Evolutionary conservation across 2,113 vertebrate species (phyloP).

Genomic region (Hydrolagus affinis): DNA sequence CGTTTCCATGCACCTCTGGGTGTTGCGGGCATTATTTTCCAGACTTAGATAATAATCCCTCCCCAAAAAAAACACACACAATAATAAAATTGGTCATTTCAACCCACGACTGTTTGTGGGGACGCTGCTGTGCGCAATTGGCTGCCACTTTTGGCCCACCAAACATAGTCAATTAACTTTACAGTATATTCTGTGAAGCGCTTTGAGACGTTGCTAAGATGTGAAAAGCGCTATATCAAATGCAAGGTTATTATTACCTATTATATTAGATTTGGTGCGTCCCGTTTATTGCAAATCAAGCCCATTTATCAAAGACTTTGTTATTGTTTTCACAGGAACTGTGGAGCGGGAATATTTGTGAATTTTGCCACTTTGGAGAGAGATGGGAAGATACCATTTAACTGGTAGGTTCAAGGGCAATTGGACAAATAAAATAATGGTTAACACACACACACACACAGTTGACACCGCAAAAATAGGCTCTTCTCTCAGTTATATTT

Average conservation of each 20-base stretch:
- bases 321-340: constrained; percentile 62
- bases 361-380: constrained; percentile 91
- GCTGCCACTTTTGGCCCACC: too few species aligned
- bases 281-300: background rate
- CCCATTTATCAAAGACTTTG: background rate
- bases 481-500: background rate
- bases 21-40: background rate
- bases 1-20: background rate
- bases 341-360: constrained; percentile 87
- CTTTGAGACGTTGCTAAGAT: too few species aligned
- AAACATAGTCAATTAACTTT: too few species aligned
- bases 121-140: too few species aligned
- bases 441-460: constrained; percentile 17
- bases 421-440: background rate
- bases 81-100: too few species aligned
- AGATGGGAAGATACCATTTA: constrained; percentile 90
- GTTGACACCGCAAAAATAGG: background rate
- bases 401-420: constrained; percentile 64
- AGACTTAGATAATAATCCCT: too few species aligned
- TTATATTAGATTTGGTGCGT: background rate
- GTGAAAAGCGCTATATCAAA: too few species aligned
- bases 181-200: too few species aligned
- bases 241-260: too few species aligned
- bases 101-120: too few species aligned
- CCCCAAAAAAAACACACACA: too few species aligned